A percentile compares a stretch with the other conserved stretches of the same genome.
Conservation (phyloP, 2,797 vertebrate genomes). For the Esox masquinongy region DNA sequence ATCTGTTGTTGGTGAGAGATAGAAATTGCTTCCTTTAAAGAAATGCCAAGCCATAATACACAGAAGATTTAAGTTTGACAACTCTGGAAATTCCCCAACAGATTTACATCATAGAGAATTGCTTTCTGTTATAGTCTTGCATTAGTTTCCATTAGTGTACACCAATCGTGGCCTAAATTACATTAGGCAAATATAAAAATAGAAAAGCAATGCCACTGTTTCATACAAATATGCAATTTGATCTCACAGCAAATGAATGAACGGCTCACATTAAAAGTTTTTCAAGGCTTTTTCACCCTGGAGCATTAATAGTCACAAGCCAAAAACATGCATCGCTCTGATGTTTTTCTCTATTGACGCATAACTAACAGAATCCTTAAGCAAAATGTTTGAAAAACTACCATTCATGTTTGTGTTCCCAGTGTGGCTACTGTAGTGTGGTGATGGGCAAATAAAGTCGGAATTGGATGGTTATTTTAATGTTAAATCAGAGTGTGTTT, state of each 20-base stretch:
- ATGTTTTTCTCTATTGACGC: constrained; percentile 30
- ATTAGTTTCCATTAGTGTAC: constrained; percentile 41
- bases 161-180: constrained; percentile 29
- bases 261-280: constrained; percentile 26
- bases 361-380: constrained; percentile 26
- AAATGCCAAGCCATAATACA: background rate
- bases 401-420: constrained; percentile 40
- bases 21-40: constrained; percentile 23
- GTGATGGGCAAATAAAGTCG: constrained; percentile 26
- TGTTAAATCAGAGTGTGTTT: constrained; percentile 75
- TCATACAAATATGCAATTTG: constrained; percentile 30
- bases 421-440: constrained; percentile 43
- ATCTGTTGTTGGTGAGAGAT: constrained; percentile 11
- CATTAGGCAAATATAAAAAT: constrained; percentile 23
- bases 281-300: constrained; percentile 8
- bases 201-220: constrained; percentile 36
- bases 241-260: constrained; percentile 28
- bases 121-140: constrained; percentile 50
- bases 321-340: constrained; percentile 21
- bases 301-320: constrained; percentile 32
- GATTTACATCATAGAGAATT: constrained; percentile 42
- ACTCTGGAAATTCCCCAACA: constrained; percentile 30
- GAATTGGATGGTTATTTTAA: constrained; percentile 63
- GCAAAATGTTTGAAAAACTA: constrained; percentile 43
- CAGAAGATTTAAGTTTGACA: constrained; percentile 12